Evolutionary conservation across 1,140 invertebrate species (phyloP), one percentile per base, ranked within the genome.

Genomic region (Linepithema humile): DNA sequence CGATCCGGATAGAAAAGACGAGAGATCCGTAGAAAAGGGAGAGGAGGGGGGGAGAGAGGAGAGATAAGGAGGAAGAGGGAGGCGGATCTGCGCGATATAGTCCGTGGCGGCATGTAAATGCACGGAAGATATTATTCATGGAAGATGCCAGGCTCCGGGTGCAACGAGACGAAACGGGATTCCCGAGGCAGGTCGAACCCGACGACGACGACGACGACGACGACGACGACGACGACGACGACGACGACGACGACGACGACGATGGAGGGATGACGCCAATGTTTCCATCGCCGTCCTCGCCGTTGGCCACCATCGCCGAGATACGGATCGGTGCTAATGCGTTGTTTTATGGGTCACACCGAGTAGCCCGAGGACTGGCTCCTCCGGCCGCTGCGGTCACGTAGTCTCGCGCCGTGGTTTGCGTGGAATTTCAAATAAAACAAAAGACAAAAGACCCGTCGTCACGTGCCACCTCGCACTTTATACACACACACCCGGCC

Each of bases 111-210:
- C 87, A 88, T 88, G 83, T 87, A 88, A 88, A 88, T 88, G 85
- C 64, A 85, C 78, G 86, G 74, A 85, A 84, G 90, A 92, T 89
- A 91, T 92, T 92, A 92, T 92, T 92, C 90, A 91, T 89, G 88
- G 89, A 86, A 90, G 88, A 86, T 88, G 86, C 87, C 86, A 88
- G 77, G 72, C 67, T 77, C 48, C 17, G 77, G 78, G 88, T 83
- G 88, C 90, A 90, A 92, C 87, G 87, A 91, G 88, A 92, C 83
- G 90, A 88, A 88, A 91, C 84, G 88, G 87, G 88, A 91, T 91
- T 90, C 88, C 73, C 72, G 84, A 43, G 83, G 70, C 85, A 85
- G 88, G 82, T 87, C 77, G 85, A 86, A 85, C 82, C 74, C 48
- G 88, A 83, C 48, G 70, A 84, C 45, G 53, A 70, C 15, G 75